Percentiles rank a stretch among this genome's conserved stretches.
Conservation (phyloP, 2,797 vertebrate species). For the Cyprinodon diabolis region DNA sequence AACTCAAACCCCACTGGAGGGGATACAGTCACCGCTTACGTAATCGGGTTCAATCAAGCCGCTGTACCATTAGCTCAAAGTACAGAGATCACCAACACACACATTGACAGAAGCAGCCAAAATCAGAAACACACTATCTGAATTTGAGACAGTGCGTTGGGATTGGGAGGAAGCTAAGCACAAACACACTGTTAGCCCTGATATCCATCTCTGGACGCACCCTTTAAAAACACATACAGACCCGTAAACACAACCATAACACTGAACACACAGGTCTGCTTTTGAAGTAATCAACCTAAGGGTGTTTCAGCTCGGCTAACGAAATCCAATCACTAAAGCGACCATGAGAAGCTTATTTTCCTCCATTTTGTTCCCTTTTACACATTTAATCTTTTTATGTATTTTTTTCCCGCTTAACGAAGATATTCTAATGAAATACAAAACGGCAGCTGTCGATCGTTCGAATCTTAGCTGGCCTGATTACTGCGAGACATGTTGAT, state of each 20-base stretch:
- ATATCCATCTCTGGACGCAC: conserved; percentile 74
- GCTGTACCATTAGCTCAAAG: conserved; percentile 45
- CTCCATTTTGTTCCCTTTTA: too few species aligned
- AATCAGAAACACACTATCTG: conserved; percentile 48
- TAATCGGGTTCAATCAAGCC: conserved; percentile 66
- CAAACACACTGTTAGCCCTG: conserved; percentile 60
- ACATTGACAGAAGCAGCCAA: background rate
- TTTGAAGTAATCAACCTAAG: accelerated
- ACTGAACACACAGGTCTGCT: background rate
- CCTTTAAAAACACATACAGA: conserved; percentile 67
- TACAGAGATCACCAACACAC: conserved; percentile 21
- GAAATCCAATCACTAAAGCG: background rate
- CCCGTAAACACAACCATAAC: conserved; percentile 28
- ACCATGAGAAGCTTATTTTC: too few species aligned
- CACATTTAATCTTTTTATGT: too few species aligned
- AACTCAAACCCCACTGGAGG: conserved; percentile 49
- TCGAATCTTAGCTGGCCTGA: background rate
- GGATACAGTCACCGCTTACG: conserved; percentile 65
- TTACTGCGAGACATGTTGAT: background rate
- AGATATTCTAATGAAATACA: background rate
- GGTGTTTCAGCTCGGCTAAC: background rate
- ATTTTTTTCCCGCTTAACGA: background rate
- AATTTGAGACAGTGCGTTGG: conserved; percentile 29
- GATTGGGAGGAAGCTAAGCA: conserved; percentile 46
- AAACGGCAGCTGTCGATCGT: background rate